These are phyloP conservation scores for Microcebus ravelobensis DNA, from an alignment of 2,113 vertebrate species.

Conservation along the genomic window DNA sequence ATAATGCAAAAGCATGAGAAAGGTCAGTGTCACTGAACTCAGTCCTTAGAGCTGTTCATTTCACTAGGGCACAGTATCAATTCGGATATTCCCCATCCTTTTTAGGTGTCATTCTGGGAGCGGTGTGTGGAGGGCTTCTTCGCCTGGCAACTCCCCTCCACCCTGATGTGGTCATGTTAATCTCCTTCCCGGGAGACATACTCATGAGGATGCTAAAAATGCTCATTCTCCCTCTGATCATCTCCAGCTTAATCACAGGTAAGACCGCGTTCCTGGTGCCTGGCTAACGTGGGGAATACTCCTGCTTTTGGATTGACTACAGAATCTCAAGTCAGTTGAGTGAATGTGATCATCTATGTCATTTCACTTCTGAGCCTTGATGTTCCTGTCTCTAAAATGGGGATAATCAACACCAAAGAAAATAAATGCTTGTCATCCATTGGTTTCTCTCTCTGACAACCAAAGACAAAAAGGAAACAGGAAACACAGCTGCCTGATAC, in stretches of 20 bases:
- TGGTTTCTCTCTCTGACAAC: neutral
- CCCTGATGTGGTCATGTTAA: conserved; percentile 97
- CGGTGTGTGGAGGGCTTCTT: conserved; percentile 92
- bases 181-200: conserved; percentile 98
- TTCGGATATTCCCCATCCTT: neutral
- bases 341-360: neutral
- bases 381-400: neutral
- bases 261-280: neutral
- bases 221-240: conserved; percentile 98
- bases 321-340: neutral
- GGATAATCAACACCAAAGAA: neutral
- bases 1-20: neutral
- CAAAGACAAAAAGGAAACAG: neutral
- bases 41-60: neutral
- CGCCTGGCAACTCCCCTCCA: conserved; percentile 94
- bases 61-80: neutral
- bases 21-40: neutral
- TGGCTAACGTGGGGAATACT: fast-evolving
- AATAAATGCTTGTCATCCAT: neutral
- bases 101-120: conserved; percentile 96
- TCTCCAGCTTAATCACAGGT: conserved; percentile 99
- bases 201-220: conserved; percentile 99
- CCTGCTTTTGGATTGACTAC: neutral
- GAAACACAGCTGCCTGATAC: too few species aligned
- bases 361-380: neutral